Percentiles rank a stretch among this genome's conserved stretches.
These are phyloP conservation scores for Threskiornis aethiopicus DNA, from an alignment of 2,797 vertebrate species.

Conservation along the genomic window DNA sequence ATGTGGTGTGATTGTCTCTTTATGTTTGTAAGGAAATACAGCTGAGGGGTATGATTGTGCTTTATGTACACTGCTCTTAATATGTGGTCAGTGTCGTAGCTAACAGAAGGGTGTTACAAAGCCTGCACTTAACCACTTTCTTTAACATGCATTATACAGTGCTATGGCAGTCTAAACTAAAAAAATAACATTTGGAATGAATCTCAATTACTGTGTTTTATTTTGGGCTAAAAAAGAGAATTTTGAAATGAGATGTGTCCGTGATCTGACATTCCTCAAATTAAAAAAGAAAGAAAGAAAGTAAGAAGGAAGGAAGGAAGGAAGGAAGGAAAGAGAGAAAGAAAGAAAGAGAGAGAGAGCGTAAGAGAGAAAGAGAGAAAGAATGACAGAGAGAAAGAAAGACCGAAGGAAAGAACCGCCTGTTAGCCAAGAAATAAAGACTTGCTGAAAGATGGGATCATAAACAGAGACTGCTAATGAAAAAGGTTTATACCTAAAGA, in stretches of 20 bases:
- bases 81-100: neutral
- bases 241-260: neutral
- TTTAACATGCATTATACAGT: neutral
- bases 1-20: neutral
- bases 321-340: too few species aligned
- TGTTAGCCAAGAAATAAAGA: neutral
- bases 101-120: neutral
- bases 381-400: neutral
- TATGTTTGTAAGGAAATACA: neutral
- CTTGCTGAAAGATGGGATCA: neutral
- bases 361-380: neutral
- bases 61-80: neutral
- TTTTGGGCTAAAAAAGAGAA: neutral
- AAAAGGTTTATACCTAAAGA: neutral
- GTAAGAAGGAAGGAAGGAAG: neutral
- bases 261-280: neutral
- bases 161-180: neutral
- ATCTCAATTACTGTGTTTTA: neutral
- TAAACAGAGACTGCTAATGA: neutral
- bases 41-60: neutral
- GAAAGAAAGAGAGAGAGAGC: neutral
- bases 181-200: neutral
- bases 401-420: neutral
- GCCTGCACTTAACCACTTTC: neutral
- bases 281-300: neutral